Conservation (phyloP, 2,113 vertebrate species). For the Coreoperca whiteheadi region DNA sequence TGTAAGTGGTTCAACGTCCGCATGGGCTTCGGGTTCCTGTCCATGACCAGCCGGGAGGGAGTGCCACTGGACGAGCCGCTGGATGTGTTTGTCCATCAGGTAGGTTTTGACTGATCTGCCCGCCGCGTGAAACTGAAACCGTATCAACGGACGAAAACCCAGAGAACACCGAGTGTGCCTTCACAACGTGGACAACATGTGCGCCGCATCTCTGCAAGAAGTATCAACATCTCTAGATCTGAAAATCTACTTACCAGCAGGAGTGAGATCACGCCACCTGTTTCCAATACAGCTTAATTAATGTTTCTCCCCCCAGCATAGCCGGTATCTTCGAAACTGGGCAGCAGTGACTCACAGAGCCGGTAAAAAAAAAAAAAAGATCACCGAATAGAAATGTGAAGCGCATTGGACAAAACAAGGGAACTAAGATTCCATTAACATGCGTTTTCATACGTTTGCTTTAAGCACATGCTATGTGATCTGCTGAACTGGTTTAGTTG, state of each 20-base stretch:
- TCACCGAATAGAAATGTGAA: neutral
- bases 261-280: neutral
- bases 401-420: neutral
- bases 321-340: neutral
- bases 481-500: neutral
- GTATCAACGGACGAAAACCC: neutral
- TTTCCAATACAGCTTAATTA: constrained; percentile 20
- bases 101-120: constrained; percentile 68
- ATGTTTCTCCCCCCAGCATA: neutral
- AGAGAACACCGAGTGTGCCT: neutral
- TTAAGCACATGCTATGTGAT: neutral
- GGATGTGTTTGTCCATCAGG: constrained; percentile 99
- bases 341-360: neutral
- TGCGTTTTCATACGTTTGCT: neutral
- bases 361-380: no score
- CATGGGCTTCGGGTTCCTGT: constrained; percentile 99
- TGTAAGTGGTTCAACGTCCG: constrained; percentile 99
- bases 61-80: constrained; percentile 91
- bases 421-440: neutral
- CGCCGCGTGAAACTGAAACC: neutral
- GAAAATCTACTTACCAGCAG: neutral
- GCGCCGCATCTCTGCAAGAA: neutral
- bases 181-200: neutral
- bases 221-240: neutral
- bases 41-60: constrained; percentile 94